Evolutionary conservation across 1,140 invertebrate genomes (phyloP).

Genomic region (Lepidotrigona ventralis): DNA sequence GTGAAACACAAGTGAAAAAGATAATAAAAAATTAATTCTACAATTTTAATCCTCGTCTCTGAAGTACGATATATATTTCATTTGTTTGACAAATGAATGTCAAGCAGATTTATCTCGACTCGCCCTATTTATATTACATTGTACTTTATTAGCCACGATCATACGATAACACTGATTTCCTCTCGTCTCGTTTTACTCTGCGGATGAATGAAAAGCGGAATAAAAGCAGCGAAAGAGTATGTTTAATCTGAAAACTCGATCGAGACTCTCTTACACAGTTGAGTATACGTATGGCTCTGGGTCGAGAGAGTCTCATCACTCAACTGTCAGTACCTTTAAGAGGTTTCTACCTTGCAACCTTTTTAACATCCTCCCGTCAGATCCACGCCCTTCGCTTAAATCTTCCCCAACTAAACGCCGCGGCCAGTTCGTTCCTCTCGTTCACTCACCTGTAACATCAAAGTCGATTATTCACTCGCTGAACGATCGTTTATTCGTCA

Average conservation of each 20-base stretch:
- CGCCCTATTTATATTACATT: neutral
- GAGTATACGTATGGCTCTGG: constrained; percentile 30
- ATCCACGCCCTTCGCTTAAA: constrained; percentile 31
- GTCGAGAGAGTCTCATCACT: constrained; percentile 63
- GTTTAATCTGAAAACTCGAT: constrained; percentile 21
- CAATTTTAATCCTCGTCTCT: no score
- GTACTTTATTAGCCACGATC: neutral
- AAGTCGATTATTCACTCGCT: constrained; percentile 7
- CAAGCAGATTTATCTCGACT: no score
- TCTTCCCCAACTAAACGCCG: constrained; percentile 20
- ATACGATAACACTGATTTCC: no score
- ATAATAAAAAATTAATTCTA: no score
- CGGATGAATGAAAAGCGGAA: neutral
- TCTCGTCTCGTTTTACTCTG: neutral
- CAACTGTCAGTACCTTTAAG: constrained; percentile 65
- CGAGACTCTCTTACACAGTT: constrained; percentile 12
- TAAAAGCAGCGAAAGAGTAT: no score
- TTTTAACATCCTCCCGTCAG: constrained; percentile 45
- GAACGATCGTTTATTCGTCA: neutral
- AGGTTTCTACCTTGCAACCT: constrained; percentile 52
- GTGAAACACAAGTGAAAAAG: no score
- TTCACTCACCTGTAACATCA: constrained; percentile 1
- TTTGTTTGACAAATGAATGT: no score
- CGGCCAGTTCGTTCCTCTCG: neutral
- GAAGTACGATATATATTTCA: no score